Evolutionary conservation across 1,140 invertebrate genomes (phyloP).

Genomic region (Neotoxoptera formosana): DNA sequence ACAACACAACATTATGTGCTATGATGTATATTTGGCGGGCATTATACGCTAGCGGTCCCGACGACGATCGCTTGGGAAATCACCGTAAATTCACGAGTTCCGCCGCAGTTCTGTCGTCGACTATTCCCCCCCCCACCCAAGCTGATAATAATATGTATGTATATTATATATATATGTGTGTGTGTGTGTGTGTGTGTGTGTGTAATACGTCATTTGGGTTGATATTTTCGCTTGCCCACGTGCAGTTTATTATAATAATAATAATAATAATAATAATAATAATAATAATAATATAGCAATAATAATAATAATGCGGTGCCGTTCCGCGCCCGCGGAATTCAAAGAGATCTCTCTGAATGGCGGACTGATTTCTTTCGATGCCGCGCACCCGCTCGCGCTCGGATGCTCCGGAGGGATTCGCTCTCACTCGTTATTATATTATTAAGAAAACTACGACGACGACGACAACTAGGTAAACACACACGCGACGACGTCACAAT

Average conservation of each 20-base stretch:
- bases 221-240: neutral
- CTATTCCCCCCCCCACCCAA: neutral
- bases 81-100: neutral
- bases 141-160: neutral
- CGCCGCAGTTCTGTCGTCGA: neutral
- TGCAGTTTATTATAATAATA: neutral
- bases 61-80: constrained; percentile 43
- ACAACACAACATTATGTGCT: neutral
- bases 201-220: neutral
- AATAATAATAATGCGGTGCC: neutral
- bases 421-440: neutral
- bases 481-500: neutral
- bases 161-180: neutral
- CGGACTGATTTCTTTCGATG: constrained; percentile 44
- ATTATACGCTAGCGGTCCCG: neutral
- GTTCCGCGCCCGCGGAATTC: neutral
- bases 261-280: neutral
- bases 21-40: neutral
- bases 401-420: neutral
- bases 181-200: neutral
- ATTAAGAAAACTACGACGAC: neutral
- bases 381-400: neutral
- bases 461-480: neutral
- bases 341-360: constrained; percentile 20
- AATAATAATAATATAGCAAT: neutral